Evolutionary conservation across 92 coral and sea anemone species (phyloP).

Genomic region (Epizoanthus rinbou): DNA sequence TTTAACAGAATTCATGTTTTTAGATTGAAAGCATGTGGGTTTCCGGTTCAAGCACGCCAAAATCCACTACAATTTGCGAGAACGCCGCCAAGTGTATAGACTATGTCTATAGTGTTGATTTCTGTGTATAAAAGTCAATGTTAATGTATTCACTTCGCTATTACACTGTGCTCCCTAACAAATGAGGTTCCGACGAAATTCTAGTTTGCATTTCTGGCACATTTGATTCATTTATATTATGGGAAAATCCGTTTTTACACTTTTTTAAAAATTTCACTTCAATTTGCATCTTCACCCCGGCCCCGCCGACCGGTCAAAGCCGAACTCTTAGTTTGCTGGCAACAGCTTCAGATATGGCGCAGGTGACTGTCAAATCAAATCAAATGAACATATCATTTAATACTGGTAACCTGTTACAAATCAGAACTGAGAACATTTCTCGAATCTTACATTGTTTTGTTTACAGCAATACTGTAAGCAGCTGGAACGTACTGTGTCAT

Average conservation of each 20-base stretch:
- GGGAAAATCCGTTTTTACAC: neutral
- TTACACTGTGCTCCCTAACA: neutral
- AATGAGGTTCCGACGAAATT: slow-evolving; percentile 5
- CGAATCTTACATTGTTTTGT: neutral
- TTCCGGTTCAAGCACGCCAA: slow-evolving; percentile 19
- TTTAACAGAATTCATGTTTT: neutral
- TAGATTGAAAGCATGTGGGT: neutral
- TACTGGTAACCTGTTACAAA: slow-evolving; percentile 18
- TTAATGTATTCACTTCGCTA: slow-evolving; percentile 14
- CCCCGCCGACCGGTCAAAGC: slow-evolving; percentile 14
- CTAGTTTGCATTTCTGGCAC: neutral
- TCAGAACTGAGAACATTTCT: neutral
- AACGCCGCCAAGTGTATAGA: neutral
- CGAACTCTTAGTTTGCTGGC: neutral
- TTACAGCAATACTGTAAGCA: neutral
- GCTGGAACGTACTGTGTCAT: too few species aligned
- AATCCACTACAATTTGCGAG: neutral
- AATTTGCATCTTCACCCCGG: too few species aligned
- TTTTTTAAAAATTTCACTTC: neutral
- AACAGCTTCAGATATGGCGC: neutral
- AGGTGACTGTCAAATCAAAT: slow-evolving; percentile 29
- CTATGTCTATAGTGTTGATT: slow-evolving; percentile 12
- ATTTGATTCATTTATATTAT: neutral
- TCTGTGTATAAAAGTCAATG: slow-evolving; percentile 19
- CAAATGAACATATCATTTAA: neutral